Base-by-base conservation (phyloP, 2,797 vertebrate genomes). In the Enteromius thamalakanensis region DNA sequence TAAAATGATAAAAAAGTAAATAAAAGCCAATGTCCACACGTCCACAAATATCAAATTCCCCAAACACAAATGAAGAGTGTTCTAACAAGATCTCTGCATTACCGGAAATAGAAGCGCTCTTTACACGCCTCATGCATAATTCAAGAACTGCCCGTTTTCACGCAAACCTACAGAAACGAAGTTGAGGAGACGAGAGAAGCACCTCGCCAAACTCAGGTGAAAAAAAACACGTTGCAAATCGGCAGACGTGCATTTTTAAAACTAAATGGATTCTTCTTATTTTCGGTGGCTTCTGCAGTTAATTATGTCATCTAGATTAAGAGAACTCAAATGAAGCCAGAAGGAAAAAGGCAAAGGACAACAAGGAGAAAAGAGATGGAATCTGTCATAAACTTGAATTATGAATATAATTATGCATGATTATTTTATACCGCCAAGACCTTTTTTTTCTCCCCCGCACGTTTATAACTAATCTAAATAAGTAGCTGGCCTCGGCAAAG, bases 381-480 rank as follows among this genome's bases (percentile, higher is more conserved):
- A 98, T 98, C 97, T 98, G 97, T 98, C 97, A 98, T 95, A 93
- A 95, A 96, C 96, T 95, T 99, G 97, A 99, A 97, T 99, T 98
- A 99, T 98, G 97, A 97, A 96, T 97, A 96, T 99, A 99, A 99
- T 99, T 99, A 98, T 95, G 96, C 94, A 90, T 96, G 96, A 98
- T 99, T 98, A 98, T 99, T 99, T 99, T 96, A 98, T 96, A 96
- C 94, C 92, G 95, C 95, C 94, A 97, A 97, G 97, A 98, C 96
- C 96, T 96, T 97, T 96, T 96, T 96, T 97, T 97, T 96, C 29
- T 74, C 47, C 49, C 68, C 96, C 96, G 94, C 96, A 96, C 97
- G 94, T 97, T 98, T 97, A 97, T 96, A 98, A 98, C 97, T 98
- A 98, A 99, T 99, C 98, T 98, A 98, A 99, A 99, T 98, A 99